Percentiles rank a stretch among this genome's conserved stretches.
These are phyloP conservation scores for Ageneiosus marmoratus DNA, from an alignment of 2,113 vertebrate genomes.

Conservation along the genomic window DNA sequence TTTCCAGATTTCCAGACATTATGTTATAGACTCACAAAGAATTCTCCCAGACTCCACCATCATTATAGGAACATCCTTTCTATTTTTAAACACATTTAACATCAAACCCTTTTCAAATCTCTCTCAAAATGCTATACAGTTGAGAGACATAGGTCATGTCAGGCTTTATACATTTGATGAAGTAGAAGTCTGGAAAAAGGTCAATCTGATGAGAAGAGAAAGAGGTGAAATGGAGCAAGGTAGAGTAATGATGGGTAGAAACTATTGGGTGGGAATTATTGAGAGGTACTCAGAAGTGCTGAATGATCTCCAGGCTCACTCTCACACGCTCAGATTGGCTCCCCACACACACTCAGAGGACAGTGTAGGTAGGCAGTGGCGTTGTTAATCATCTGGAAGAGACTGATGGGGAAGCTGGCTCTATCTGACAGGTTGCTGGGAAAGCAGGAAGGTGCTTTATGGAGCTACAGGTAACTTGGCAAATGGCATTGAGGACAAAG, in stretches of 20 bases:
- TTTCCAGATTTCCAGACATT: background rate
- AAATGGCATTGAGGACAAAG: background rate
- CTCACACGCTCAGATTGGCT: constrained; percentile 65
- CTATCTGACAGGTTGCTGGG: constrained; percentile 61
- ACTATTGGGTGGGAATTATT: constrained; percentile 40
- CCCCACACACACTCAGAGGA: constrained; percentile 70
- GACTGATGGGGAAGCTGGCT: constrained; percentile 76
- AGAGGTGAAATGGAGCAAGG: constrained; percentile 49
- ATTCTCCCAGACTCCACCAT: background rate
- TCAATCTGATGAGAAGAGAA: constrained; percentile 42
- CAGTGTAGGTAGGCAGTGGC: constrained; percentile 75
- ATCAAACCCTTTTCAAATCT: background rate
- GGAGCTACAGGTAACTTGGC: constrained; percentile 62
- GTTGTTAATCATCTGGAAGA: constrained; percentile 82
- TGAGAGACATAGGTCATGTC: background rate
- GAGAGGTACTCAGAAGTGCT: constrained; percentile 29
- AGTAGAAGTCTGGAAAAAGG: constrained; percentile 15
- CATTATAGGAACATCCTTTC: background rate
- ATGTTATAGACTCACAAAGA: background rate
- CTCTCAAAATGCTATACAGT: background rate
- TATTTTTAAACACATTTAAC: background rate
- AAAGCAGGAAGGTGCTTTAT: constrained; percentile 65
- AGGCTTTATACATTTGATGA: constrained; percentile 20
- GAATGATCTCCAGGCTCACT: constrained; percentile 40
- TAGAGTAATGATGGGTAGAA: constrained; percentile 53